Conservation (phyloP, 2,113 vertebrate species). For the Poicephalus gulielmi region DNA sequence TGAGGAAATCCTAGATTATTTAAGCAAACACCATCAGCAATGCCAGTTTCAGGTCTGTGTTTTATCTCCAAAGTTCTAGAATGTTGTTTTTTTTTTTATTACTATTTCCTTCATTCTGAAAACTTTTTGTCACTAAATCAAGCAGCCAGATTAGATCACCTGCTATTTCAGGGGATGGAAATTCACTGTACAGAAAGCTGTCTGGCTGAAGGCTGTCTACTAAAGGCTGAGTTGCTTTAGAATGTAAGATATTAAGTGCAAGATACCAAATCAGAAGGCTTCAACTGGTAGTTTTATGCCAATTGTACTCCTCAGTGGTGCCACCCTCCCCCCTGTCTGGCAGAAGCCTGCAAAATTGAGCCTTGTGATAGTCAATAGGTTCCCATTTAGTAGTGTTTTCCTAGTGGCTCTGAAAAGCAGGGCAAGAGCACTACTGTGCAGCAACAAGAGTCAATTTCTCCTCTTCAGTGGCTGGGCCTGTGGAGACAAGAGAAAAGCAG, state of each 20-base stretch:
- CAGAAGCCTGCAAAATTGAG: slow-evolving; percentile 52
- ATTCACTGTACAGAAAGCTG: background rate
- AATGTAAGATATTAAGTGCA: background rate
- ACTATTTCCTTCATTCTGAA: background rate
- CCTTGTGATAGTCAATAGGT: slow-evolving; percentile 56
- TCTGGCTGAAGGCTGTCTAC: background rate
- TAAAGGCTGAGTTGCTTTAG: background rate
- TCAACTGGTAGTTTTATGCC: slow-evolving; percentile 35
- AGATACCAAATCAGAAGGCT: slow-evolving; percentile 19
- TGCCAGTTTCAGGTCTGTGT: background rate
- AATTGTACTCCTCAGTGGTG: slow-evolving; percentile 9
- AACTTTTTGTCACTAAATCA: background rate
- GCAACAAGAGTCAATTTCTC: slow-evolving; percentile 72
- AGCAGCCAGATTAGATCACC: background rate
- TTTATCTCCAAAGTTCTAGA: background rate
- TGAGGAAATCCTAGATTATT: background rate
- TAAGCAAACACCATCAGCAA: slow-evolving; percentile 7
- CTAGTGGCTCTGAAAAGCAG: slow-evolving; percentile 69
- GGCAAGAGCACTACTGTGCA: slow-evolving; percentile 70
- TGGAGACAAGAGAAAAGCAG: slow-evolving; percentile 75
- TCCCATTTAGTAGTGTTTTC: slow-evolving; percentile 66
- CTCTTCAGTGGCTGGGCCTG: slow-evolving; percentile 73
- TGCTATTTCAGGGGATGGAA: background rate
- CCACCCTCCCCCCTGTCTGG: slow-evolving; percentile 41
- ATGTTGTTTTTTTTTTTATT: background rate